phyloP scores from a whole-genome alignment of 2,113 vertebrate genomes.

The Anser brachyrhynchus region DNA sequence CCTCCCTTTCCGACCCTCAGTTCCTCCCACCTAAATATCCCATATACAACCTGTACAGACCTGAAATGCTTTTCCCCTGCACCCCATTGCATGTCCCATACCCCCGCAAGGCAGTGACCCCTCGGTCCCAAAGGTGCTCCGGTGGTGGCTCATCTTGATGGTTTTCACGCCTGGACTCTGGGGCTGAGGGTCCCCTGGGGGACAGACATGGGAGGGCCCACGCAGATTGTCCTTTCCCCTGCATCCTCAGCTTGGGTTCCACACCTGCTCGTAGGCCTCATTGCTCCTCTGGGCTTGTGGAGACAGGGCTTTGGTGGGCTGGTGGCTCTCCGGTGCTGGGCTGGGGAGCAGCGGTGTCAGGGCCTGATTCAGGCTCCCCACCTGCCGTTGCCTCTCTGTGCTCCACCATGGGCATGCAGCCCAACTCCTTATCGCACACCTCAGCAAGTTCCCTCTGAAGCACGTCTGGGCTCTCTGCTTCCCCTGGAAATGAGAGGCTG shows the following conservation, averaged over 20 bases:
- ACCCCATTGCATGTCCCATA: neutral
- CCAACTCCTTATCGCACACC: neutral
- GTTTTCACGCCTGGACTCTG: fast-evolving
- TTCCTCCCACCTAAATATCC: neutral
- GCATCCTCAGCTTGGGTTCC: neutral
- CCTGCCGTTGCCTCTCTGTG: fast-evolving
- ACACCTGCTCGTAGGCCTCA: fast-evolving
- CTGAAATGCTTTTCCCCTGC: neutral
- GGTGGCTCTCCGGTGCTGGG: neutral
- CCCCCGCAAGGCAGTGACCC: neutral
- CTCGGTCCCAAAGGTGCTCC: neutral
- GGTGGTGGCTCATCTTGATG: neutral
- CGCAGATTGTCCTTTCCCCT: neutral
- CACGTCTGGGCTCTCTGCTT: neutral
- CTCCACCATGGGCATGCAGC: neutral
- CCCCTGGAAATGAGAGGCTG: fast-evolving
- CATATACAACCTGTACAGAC: neutral
- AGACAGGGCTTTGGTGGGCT: neutral
- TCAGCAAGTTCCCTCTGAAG: neutral
- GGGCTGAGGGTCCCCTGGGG: neutral
- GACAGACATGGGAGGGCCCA: neutral
- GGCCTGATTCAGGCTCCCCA: neutral
- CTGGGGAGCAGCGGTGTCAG: neutral
- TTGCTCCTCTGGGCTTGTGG: neutral
- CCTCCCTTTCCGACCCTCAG: neutral